These are phyloP conservation scores for Xanthia togata DNA, from an alignment of 2,888 invertebrate species.

Conservation along the genomic window DNA sequence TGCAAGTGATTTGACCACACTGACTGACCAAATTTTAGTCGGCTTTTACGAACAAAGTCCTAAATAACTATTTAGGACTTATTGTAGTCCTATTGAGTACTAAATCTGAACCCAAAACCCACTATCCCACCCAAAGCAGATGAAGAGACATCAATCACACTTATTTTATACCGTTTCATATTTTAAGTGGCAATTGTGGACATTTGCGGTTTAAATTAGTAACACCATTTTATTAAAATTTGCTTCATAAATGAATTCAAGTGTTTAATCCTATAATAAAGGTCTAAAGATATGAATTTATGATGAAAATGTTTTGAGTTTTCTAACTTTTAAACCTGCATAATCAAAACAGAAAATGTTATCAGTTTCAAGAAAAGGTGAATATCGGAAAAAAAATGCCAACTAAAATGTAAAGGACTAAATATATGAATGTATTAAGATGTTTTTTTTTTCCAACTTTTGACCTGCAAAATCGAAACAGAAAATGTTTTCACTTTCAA, in stretches of 20 bases:
- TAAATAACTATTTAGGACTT: too few species aligned
- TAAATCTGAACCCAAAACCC: background rate
- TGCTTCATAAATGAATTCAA: slow-evolving; percentile 1
- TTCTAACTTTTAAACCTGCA: background rate
- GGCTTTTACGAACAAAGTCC: background rate
- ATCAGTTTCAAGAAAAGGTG: background rate
- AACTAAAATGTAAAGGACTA: background rate
- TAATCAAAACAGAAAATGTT: background rate
- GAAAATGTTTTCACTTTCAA: too few species aligned
- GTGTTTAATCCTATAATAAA: background rate
- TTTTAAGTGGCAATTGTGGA: background rate
- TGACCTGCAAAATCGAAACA: too few species aligned
- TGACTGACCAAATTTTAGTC: background rate
- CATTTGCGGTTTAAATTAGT: background rate
- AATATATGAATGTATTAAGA: too few species aligned
- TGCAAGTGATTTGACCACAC: background rate
- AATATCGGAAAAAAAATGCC: background rate
- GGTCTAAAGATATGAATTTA: background rate
- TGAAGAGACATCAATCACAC: background rate
- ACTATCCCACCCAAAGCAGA: background rate
- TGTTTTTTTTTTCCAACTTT: too few species aligned
- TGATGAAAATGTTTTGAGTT: background rate
- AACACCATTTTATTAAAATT: slow-evolving; percentile 1
- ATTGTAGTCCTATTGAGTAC: background rate
- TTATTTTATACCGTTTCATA: background rate